These are phyloP conservation scores for Drosophila hydei DNA, from an alignment of 1,140 invertebrate genomes.

Conservation along the genomic window DNA sequence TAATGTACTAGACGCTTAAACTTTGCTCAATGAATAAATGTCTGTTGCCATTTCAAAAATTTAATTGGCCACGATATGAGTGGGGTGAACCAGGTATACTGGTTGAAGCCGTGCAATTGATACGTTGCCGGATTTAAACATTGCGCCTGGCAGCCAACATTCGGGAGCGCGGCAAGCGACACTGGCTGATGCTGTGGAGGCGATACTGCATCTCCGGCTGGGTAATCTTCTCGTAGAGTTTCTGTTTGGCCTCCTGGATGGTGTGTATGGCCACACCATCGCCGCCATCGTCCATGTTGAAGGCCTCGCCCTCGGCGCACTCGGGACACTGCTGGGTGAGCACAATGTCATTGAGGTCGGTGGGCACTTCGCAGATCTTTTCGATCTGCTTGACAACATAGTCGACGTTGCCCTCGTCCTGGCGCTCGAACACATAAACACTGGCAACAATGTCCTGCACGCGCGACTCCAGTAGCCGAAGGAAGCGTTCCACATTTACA, in stretches of 20 bases:
- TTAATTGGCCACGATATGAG: constrained; percentile 1
- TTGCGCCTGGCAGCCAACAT: constrained; percentile 67
- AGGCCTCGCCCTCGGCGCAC: constrained; percentile 76
- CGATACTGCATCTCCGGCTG: constrained; percentile 80
- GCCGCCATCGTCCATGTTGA: constrained; percentile 73
- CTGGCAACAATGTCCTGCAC: constrained; percentile 64
- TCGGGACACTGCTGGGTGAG: constrained; percentile 77
- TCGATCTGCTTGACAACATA: constrained; percentile 72
- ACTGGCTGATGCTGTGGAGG: constrained; percentile 74
- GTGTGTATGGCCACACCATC: constrained; percentile 67
- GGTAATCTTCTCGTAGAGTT: constrained; percentile 73
- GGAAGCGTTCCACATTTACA: constrained; percentile 61
- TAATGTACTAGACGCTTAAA: too few species aligned
- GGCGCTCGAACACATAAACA: constrained; percentile 66
- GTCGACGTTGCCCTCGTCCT: constrained; percentile 46
- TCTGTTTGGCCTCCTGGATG: constrained; percentile 62
- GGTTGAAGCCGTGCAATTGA: too few species aligned
- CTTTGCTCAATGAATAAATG: too few species aligned
- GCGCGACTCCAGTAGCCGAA: constrained; percentile 58
- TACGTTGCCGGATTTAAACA: constrained; percentile 30
- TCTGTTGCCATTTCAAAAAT: background rate
- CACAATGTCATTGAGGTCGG: constrained; percentile 72
- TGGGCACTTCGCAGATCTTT: constrained; percentile 67
- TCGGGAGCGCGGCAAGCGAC: constrained; percentile 66
- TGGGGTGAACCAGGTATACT: background rate